Evolutionary conservation across 1,140 invertebrate species (phyloP).

Genomic region (Tribolium castaneum): DNA sequence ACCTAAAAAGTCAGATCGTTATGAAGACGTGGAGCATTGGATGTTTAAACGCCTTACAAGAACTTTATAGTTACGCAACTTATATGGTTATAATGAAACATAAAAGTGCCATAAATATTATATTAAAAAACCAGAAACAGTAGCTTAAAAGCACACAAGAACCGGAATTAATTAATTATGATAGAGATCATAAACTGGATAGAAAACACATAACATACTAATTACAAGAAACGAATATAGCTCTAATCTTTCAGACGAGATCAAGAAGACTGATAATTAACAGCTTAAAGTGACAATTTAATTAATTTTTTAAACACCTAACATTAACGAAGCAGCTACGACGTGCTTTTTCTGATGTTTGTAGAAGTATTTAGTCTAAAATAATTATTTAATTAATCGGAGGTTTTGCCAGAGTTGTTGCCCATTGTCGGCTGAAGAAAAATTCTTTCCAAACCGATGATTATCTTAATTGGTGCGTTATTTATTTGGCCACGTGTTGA

Average conservation of each 20-base stretch:
- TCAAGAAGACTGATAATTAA: neutral
- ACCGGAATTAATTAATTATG: neutral
- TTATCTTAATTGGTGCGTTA: slow-evolving; percentile 30
- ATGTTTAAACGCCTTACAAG: neutral
- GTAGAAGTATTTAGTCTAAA: no score
- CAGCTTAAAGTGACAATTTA: neutral
- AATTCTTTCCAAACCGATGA: neutral
- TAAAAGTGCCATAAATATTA: neutral
- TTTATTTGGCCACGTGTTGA: slow-evolving; percentile 26
- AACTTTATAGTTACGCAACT: neutral
- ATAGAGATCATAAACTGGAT: neutral
- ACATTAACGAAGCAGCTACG: neutral
- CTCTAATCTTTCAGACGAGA: neutral
- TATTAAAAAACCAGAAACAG: neutral
- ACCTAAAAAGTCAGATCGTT: no score
- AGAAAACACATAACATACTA: neutral
- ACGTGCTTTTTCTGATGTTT: no score
- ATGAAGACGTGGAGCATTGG: no score
- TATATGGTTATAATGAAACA: neutral
- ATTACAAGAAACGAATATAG: neutral
- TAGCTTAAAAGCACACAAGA: neutral
- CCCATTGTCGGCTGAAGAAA: neutral
- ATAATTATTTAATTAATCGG: no score
- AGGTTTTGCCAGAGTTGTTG: neutral
- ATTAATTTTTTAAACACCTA: neutral